phyloP scores from a whole-genome alignment of 2,113 vertebrate species.

The Protobothrops flavoviridis region DNA sequence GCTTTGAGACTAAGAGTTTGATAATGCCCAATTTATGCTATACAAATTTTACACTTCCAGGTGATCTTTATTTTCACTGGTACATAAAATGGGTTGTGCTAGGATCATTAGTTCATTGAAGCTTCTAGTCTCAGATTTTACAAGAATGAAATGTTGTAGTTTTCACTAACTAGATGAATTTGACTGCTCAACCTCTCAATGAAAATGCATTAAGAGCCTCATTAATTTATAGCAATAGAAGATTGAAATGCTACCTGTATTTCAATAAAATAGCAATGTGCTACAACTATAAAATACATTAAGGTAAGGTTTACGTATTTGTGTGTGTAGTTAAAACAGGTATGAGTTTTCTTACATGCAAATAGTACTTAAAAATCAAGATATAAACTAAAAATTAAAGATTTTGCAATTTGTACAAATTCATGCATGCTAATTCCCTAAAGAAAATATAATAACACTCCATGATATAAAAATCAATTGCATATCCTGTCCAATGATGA shows the following conservation, averaged over 20 bases:
- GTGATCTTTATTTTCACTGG: slow-evolving; percentile 71
- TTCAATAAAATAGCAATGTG: slow-evolving; percentile 67
- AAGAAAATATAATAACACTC: slow-evolving; percentile 61
- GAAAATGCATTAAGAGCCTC: slow-evolving; percentile 79
- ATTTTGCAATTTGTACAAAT: slow-evolving; percentile 63
- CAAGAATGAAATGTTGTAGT: slow-evolving; percentile 76
- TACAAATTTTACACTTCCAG: slow-evolving; percentile 68
- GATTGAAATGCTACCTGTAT: slow-evolving; percentile 64
- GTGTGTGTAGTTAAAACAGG: slow-evolving; percentile 30
- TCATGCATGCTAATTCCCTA: slow-evolving; percentile 61
- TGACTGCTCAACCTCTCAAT: slow-evolving; percentile 75
- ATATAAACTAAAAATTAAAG: slow-evolving; percentile 50
- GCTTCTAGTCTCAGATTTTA: slow-evolving; percentile 75
- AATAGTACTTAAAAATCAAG: slow-evolving; percentile 45
- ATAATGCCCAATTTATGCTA: slow-evolving; percentile 60
- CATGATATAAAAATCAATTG: slow-evolving; percentile 10
- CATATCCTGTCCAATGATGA: slow-evolving; percentile 23
- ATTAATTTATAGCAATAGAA: slow-evolving; percentile 74
- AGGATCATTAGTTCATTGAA: slow-evolving; percentile 75
- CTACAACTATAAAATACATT: slow-evolving; percentile 59
- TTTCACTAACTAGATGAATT: slow-evolving; percentile 76
- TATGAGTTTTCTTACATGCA: slow-evolving; percentile 50
- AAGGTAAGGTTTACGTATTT: slow-evolving; percentile 38
- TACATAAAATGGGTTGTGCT: slow-evolving; percentile 69
- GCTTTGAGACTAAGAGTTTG: slow-evolving; percentile 50